Evolutionary conservation across 2,113 vertebrate species (phyloP).

Genomic region (Eulemur rufifrons): DNA sequence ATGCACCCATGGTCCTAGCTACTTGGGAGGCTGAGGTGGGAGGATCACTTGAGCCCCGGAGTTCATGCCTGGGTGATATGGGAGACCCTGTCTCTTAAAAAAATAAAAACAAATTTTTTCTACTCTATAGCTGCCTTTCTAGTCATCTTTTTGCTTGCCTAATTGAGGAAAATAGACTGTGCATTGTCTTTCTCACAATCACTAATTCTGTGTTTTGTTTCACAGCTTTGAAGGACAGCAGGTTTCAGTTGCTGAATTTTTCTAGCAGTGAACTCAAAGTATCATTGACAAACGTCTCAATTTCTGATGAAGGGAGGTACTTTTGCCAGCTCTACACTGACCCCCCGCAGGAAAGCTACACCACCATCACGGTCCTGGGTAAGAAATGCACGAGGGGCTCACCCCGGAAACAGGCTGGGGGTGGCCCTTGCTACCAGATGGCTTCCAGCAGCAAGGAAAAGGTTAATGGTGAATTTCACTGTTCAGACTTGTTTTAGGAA

Average conservation of each 20-base stretch:
- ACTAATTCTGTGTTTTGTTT: constrained; percentile 70
- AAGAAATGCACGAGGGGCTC: neutral
- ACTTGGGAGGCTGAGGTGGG: no score
- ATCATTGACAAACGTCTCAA: constrained; percentile 98
- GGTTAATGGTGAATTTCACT: constrained; percentile 39
- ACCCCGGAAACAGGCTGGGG: fast-evolving
- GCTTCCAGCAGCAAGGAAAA: constrained; percentile 28
- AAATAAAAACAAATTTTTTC: neutral
- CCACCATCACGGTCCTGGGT: constrained; percentile 97
- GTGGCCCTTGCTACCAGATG: neutral
- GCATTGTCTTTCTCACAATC: neutral
- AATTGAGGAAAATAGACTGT: neutral
- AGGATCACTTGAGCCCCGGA: no score
- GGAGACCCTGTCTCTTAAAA: no score
- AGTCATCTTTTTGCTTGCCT: neutral
- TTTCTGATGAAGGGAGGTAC: constrained; percentile 96
- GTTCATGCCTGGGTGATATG: no score
- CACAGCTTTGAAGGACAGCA: constrained; percentile 97
- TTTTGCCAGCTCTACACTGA: constrained; percentile 99
- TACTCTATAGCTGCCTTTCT: neutral
- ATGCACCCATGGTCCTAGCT: no score
- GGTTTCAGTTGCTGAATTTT: constrained; percentile 99
- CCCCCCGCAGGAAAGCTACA: constrained; percentile 97
- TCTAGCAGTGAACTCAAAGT: constrained; percentile 98
- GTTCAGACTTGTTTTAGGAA: constrained; percentile 8